phyloP scores from a whole-genome alignment of 2,113 vertebrate species.

The Charadrius vociferus region DNA sequence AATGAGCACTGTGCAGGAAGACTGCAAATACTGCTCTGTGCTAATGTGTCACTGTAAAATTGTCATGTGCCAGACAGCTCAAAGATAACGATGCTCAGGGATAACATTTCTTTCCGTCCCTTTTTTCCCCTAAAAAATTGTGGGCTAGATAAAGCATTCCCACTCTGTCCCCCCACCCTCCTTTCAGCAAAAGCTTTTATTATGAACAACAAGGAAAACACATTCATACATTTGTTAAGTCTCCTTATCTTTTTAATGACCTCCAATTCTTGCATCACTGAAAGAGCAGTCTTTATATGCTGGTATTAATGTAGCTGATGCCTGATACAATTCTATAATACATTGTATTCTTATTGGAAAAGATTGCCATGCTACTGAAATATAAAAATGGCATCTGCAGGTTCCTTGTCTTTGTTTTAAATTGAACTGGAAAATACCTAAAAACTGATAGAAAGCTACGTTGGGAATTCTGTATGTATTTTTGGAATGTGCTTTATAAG shows the following conservation, averaged over 20 bases:
- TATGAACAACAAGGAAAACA: neutral
- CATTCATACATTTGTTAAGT: neutral
- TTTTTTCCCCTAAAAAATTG: neutral
- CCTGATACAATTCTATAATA: neutral
- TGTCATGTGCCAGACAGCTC: slow-evolving; percentile 18
- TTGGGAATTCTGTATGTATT: slow-evolving; percentile 3
- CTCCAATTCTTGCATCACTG: neutral
- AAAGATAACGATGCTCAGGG: slow-evolving; percentile 16
- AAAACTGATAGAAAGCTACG: neutral
- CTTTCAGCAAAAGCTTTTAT: neutral
- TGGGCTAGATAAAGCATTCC: neutral
- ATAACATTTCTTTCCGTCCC: neutral
- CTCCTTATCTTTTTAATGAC: neutral
- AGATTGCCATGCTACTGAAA: neutral
- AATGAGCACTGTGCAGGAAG: slow-evolving; percentile 38
- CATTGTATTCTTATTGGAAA: neutral
- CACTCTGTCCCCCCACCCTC: neutral
- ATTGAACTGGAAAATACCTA: neutral
- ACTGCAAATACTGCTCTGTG: slow-evolving; percentile 19
- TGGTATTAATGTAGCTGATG: neutral
- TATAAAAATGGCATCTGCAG: neutral
- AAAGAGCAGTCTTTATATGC: neutral
- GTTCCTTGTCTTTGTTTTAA: neutral
- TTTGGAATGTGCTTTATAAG: slow-evolving; percentile 42
- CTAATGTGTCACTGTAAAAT: slow-evolving; percentile 37